A percentile compares a stretch with the other conserved stretches of the same genome.
These are phyloP conservation scores for Trinectes maculatus DNA, from an alignment of 2,113 vertebrate species.

Conservation along the genomic window DNA sequence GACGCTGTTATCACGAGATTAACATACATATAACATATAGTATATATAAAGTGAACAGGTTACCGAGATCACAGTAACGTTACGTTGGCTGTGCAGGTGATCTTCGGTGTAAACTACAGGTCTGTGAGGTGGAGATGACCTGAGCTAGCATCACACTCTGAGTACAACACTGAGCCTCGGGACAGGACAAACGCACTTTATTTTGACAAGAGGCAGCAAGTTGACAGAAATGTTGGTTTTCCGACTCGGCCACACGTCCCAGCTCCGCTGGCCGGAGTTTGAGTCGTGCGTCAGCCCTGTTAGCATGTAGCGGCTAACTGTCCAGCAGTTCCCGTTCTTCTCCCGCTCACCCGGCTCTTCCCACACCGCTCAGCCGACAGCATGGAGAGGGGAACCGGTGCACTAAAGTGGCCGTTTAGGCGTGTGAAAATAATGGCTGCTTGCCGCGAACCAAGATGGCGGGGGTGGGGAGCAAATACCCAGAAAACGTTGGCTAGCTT, in stretches of 20 bases:
- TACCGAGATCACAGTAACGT: too few species aligned
- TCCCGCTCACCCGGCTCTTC: not conserved
- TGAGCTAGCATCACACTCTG: too few species aligned
- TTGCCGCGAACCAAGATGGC: conserved; percentile 89
- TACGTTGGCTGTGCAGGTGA: too few species aligned
- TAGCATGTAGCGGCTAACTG: conserved; percentile 63
- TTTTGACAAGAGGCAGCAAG: not conserved
- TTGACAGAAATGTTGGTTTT: not conserved
- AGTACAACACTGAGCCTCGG: too few species aligned
- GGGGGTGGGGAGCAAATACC: conserved; percentile 82
- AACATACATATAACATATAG: too few species aligned
- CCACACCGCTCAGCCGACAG: not conserved
- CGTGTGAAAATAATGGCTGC: conserved; percentile 88
- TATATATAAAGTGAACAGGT: too few species aligned
- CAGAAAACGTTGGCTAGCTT: conserved; percentile 59
- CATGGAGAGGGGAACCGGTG: not conserved
- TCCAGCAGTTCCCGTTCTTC: conserved; percentile 2
- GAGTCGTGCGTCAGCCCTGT: conserved; percentile 58
- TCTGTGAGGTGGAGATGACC: too few species aligned
- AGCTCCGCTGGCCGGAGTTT: conserved; percentile 32
- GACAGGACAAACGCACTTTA: too few species aligned
- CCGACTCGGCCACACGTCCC: conserved; percentile 5
- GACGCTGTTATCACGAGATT: too few species aligned
- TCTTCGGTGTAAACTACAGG: too few species aligned
- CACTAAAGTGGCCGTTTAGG: not conserved